A percentile compares a stretch with the other conserved stretches of the same genome.
Evolutionary conservation across 1,140 invertebrate species (phyloP).

Genomic region (Micrasema longulum): DNA sequence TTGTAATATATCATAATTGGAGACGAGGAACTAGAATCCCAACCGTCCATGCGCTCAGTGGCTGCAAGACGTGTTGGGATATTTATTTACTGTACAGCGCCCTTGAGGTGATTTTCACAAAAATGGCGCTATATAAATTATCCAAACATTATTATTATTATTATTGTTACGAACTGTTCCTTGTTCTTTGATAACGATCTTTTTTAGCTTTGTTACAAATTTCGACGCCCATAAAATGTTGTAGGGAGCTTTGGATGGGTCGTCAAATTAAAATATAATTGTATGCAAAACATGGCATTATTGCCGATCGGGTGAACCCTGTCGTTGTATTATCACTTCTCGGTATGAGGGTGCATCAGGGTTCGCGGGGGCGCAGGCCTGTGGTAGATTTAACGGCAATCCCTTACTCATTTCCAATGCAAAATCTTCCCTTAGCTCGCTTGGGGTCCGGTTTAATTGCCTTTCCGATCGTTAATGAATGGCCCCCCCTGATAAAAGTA

Average conservation of each 20-base stretch:
- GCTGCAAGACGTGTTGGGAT: too few relatives aligned
- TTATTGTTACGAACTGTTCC: neutral
- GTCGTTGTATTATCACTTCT: conserved; percentile 25
- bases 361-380: conserved; percentile 3
- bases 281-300: conserved; percentile 34
- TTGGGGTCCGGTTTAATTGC: conserved; percentile 52
- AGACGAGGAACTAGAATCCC: too few relatives aligned
- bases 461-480: conserved; percentile 55
- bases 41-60: too few relatives aligned
- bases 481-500: conserved; percentile 53
- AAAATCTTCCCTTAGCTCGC: conserved; percentile 48
- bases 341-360: neutral
- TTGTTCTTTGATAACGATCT: too few relatives aligned
- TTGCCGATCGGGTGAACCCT: conserved; percentile 12
- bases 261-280: conserved; percentile 35
- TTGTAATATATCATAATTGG: too few relatives aligned
- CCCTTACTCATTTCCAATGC: conserved; percentile 51
- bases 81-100: too few relatives aligned
- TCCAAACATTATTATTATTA: too few relatives aligned
- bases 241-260: conserved; percentile 16
- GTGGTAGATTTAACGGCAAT: conserved; percentile 49
- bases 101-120: too few relatives aligned
- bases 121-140: too few relatives aligned
- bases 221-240: neutral
- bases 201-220: conserved; percentile 4